Percentiles rank a stretch among this genome's conserved stretches.
Evolutionary conservation across 2,797 vertebrate genomes (phyloP).

Genomic region (Oceanodroma leucorhoa): DNA sequence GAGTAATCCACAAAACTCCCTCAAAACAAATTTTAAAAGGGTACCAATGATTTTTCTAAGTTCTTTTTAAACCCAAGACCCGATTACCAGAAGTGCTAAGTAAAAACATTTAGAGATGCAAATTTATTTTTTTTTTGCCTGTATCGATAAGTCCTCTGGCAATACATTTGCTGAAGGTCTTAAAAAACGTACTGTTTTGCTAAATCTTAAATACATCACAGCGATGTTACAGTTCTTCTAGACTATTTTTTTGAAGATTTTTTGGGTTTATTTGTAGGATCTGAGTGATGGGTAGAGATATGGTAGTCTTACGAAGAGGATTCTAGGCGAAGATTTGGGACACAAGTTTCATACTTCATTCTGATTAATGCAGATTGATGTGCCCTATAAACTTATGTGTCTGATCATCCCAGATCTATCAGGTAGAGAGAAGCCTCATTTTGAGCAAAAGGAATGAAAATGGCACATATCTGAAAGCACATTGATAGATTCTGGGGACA

Average conservation of each 20-base stretch:
- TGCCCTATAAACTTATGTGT: background rate
- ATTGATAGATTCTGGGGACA: background rate
- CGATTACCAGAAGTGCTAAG: background rate
- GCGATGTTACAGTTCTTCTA: background rate
- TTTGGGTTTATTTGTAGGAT: background rate
- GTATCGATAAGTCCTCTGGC: background rate
- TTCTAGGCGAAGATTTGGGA: background rate
- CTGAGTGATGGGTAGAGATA: background rate
- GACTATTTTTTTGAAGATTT: background rate
- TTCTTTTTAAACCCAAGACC: background rate
- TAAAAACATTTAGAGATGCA: background rate
- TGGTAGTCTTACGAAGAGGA: background rate
- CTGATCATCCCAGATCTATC: background rate
- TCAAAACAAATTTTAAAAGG: background rate
- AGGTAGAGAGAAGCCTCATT: background rate
- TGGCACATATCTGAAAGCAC: background rate
- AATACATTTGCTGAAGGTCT: background rate
- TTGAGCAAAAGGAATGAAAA: background rate
- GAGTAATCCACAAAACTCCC: background rate
- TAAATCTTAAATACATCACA: background rate
- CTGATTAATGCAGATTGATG: background rate
- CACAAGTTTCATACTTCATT: background rate
- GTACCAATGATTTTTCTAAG: background rate
- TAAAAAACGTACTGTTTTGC: background rate
- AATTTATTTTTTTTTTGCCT: background rate